Evolutionary conservation across 2,797 vertebrate species (phyloP).

Genomic region (Coregonus ussuriensis): DNA sequence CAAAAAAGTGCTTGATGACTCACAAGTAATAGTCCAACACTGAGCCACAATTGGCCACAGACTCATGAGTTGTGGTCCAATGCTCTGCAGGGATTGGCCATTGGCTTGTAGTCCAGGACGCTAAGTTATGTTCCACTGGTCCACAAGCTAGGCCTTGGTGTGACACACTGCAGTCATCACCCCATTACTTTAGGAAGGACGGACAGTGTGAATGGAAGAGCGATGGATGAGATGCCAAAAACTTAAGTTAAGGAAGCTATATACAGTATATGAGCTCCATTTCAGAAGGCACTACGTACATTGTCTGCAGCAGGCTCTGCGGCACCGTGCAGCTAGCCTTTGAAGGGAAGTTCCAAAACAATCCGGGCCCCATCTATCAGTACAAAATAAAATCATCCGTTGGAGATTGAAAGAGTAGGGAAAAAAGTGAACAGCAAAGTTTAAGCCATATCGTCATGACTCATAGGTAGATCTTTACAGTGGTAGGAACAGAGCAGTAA

Average conservation of each 20-base stretch:
- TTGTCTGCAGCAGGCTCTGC: conserved; percentile 78
- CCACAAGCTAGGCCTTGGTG: conserved; percentile 2
- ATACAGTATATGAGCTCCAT: conserved; percentile 32
- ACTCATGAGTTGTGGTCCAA: conserved; percentile 27
- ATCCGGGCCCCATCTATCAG: conserved; percentile 78
- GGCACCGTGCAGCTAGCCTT: conserved; percentile 77
- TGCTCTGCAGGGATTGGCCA: conserved; percentile 32
- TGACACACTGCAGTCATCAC: conserved; percentile 26
- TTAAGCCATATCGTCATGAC: conserved; percentile 1
- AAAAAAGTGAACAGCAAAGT: background rate
- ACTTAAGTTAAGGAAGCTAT: conserved; percentile 22
- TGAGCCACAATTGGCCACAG: conserved; percentile 14
- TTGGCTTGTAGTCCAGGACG: conserved; percentile 21
- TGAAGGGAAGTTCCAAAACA: conserved; percentile 78
- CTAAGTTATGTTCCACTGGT: conserved; percentile 22
- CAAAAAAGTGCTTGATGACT: background rate
- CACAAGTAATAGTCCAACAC: conserved; percentile 9
- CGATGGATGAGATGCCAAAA: conserved; percentile 61
- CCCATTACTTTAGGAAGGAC: conserved; percentile 43
- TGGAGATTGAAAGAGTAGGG: background rate
- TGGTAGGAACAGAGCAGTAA: background rate
- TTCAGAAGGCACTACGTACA: conserved; percentile 62
- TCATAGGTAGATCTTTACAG: background rate
- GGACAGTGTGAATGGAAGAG: conserved; percentile 54
- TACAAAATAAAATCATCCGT: conserved; percentile 56